Evolutionary conservation across 92 coral and sea anemone genomes (phyloP), one percentile per base, ranked within the genome.

Genomic region (Galaxea fascicularis): DNA sequence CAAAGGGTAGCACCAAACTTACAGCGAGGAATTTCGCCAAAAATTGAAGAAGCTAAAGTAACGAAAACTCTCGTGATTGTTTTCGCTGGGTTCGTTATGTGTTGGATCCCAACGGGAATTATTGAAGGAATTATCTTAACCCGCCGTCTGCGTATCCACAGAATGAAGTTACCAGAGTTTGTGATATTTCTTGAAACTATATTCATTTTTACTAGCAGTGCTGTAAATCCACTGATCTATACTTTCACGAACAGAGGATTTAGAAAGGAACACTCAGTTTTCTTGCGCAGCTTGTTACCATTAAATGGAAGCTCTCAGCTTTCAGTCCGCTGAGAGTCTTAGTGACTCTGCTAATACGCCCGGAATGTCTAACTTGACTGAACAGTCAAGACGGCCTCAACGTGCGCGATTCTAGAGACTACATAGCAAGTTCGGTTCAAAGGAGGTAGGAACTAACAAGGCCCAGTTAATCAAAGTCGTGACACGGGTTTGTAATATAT

Each of bases 41-140:
- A 68, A 15, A 68, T 30, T 4, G 73, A 68, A 68, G 73, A 68
- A 68, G 73, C 52, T 14, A 68, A 68, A 68, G 24, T 68, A 17
- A 35, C 51, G 6, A 31, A 44, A 68, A 68, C 73, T 3, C 73
- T 68, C 8, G 51, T 6, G 5, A 15, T 31, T 68, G 73, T 68
- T 30, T 46, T 68, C 27, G 25, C 35, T 68, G 73, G 6, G 24
- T 68, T 68, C 24, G 51, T 44, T 44, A 4, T 35, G 73, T 68
- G 73, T 30, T 68, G 73, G 73, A 35, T 44, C 21, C 52, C 73
- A 68, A n/a, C 52, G 10, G 52, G 73, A 16, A 30, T 44, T 20
- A 68, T 68, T 12, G 51, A 68, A 68, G 35, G 41, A 35, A 35
- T 14, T 22, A 14, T 21, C 27, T 1, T 10, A 49, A 49, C 3